Evolutionary conservation across 2,888 invertebrate genomes (phyloP), one percentile per base, ranked within the genome.

Genomic region (Isoperla grammatica): DNA sequence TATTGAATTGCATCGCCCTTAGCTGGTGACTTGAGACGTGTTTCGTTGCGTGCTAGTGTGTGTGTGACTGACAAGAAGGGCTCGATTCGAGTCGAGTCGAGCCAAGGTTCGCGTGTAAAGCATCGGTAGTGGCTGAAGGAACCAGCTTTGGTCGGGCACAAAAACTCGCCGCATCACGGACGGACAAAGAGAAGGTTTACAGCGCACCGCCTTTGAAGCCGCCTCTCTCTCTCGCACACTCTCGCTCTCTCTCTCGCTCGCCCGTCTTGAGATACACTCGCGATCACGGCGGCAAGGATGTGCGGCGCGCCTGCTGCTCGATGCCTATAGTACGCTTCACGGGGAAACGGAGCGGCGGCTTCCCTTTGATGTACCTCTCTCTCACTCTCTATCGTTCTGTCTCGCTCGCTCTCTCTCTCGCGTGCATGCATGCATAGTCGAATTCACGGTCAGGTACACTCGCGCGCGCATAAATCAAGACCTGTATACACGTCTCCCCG

Each of bases 141-240:
- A 29, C 49, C 49, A 50, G 49, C 35, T 46, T 46, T n/a, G 43
- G 12, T 46, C 15, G 49, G 23, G 5, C 35, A 61, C 61, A 61
- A 61, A 61, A 61, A 57, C 57, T 46, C 8, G 61, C 50, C 54
- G 57, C 57, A 55, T 29, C 29, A 29, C 29, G 29, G 13, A 50
- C 49, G 49, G 57, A 61, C 61, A 61, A 61, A 61, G 57, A 61
- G 61, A 58, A 50, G 61, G 57, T 61, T 61, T 61, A 57, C 59
- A 53, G 56, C 56, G 59, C 56, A 59, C 56, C 62, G 54, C 62
- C 56, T 59, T 59, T 59, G 61, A 61, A 42, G 59, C 42, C 43
- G 56, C 46, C 58, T 56, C 40, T 55, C 55, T 15, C 40, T 49
- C 17, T 42, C n/a, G 1, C 40, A 5, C 57, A 11, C n/a, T 23